A percentile compares a stretch with the other conserved stretches of the same genome.
Conservation (phyloP, 2,888 invertebrate species). For the Drosophila fulvimacula region DNA sequence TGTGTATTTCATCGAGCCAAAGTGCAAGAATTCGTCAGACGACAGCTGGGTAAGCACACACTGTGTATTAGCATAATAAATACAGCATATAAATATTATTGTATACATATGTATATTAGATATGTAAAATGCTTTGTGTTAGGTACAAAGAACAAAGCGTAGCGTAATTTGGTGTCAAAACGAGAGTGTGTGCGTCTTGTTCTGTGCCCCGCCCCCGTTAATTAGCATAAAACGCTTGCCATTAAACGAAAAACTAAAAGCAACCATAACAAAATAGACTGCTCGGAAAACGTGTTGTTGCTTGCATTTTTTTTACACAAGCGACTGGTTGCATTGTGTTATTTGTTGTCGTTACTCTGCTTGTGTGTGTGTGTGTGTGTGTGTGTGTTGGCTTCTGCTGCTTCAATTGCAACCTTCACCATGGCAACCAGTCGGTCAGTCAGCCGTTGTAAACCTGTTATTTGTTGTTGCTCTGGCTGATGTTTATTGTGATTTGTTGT, state of each 20-base stretch:
- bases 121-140: constrained; percentile 44
- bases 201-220: constrained; percentile 45
- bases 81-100: constrained; percentile 11
- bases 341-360: constrained; percentile 18
- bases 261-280: constrained; percentile 31
- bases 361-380: constrained; percentile 20
- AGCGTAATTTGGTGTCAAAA: constrained; percentile 42
- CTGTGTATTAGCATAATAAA: constrained; percentile 12
- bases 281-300: constrained; percentile 65
- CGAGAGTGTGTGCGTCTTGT: constrained; percentile 27
- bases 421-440: constrained; percentile 67
- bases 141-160: constrained; percentile 66
- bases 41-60: constrained; percentile 40
- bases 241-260: constrained; percentile 29
- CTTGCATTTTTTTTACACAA: constrained; percentile 46
- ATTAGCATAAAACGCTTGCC: constrained; percentile 61
- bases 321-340: constrained; percentile 52
- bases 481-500: constrained; percentile 59
- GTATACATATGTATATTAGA: constrained; percentile 27
- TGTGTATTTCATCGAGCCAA: constrained; percentile 18
- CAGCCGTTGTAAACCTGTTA: constrained; percentile 73
- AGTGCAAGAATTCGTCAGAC: constrained; percentile 1
- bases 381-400: constrained; percentile 39
- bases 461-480: constrained; percentile 46
- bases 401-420: constrained; percentile 71